Evolutionary conservation across 2,113 vertebrate species (phyloP).

Genomic region (Tachysurus vachellii): DNA sequence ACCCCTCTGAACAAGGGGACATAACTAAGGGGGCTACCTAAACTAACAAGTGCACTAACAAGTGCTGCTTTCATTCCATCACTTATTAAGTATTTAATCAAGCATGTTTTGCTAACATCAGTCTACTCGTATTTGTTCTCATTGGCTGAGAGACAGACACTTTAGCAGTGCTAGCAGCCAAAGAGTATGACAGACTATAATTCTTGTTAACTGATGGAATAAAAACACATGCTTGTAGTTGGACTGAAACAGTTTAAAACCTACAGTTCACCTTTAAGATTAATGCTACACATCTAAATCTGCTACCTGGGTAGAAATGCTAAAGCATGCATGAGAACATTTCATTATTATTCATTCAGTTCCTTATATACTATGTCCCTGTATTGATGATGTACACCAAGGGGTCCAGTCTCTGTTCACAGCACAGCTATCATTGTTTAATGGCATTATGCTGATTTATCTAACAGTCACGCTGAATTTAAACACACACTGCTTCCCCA

Average conservation of each 20-base stretch:
- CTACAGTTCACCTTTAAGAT: not conserved
- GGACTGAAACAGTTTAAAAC: not conserved
- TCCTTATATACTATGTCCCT: not conserved
- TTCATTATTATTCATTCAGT: not conserved
- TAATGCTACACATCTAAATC: not conserved
- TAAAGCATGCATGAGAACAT: not conserved
- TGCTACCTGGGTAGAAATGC: constrained; percentile 4
- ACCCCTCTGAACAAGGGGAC: not conserved
- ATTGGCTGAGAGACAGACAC: not conserved
- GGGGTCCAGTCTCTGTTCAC: constrained; percentile 26
- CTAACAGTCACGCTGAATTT: not conserved
- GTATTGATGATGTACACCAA: not conserved
- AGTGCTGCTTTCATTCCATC: not conserved
- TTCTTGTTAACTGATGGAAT: not conserved
- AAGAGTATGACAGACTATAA: not conserved
- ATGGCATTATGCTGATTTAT: constrained; percentile 15
- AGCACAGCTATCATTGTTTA: constrained; percentile 9
- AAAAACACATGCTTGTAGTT: not conserved
- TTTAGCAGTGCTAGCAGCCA: not conserved
- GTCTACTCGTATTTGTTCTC: not conserved
- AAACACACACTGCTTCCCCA: constrained; percentile 20
- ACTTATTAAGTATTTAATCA: not conserved
- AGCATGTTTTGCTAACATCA: not conserved
- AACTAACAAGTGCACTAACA: not conserved
- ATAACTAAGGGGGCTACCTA: not conserved